Percentiles rank a stretch among this genome's conserved stretches.
phyloP scores from a whole-genome alignment of 1,140 invertebrate genomes.

The Drepana arcuata region DNA sequence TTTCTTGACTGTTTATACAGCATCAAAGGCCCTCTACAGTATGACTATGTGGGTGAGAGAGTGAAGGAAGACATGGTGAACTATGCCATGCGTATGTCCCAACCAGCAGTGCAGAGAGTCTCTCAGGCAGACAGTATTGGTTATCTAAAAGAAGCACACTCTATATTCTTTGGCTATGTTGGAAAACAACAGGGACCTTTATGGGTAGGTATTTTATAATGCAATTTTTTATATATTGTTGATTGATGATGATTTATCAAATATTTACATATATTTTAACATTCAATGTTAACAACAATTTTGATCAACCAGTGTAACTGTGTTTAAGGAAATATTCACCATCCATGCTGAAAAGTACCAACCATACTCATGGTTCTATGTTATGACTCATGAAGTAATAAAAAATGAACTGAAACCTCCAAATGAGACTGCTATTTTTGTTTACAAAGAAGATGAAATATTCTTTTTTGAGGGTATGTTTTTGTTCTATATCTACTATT shows the following conservation, averaged over 20 bases:
- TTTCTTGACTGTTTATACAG: too few relatives aligned
- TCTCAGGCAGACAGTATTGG: constrained; percentile 84
- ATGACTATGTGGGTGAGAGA: constrained; percentile 91
- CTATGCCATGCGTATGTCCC: constrained; percentile 91
- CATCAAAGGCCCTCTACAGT: constrained; percentile 87
- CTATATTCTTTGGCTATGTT: constrained; percentile 91
- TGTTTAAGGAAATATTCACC: constrained; percentile 79
- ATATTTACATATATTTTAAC: constrained; percentile 1
- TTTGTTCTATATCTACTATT: too few relatives aligned
- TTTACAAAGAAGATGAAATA: constrained; percentile 83
- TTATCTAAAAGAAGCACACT: constrained; percentile 80
- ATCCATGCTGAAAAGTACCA: constrained; percentile 84
- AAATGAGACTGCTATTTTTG: constrained; percentile 81
- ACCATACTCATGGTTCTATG: constrained; percentile 89
- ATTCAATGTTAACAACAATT: constrained; percentile 1
- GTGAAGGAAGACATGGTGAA: constrained; percentile 93
- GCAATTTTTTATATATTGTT: constrained; percentile 3
- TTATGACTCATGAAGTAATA: constrained; percentile 77
- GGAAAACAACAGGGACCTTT: constrained; percentile 82
- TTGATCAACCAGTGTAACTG: constrained; percentile 1
- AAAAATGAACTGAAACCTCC: constrained; percentile 78
- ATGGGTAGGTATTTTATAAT: constrained; percentile 79
- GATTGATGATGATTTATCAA: background rate
- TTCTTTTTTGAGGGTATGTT: constrained; percentile 48
- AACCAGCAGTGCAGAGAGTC: constrained; percentile 87